phyloP scores from a whole-genome alignment of 2,888 invertebrate genomes.

The Ennomos quercinarius region DNA sequence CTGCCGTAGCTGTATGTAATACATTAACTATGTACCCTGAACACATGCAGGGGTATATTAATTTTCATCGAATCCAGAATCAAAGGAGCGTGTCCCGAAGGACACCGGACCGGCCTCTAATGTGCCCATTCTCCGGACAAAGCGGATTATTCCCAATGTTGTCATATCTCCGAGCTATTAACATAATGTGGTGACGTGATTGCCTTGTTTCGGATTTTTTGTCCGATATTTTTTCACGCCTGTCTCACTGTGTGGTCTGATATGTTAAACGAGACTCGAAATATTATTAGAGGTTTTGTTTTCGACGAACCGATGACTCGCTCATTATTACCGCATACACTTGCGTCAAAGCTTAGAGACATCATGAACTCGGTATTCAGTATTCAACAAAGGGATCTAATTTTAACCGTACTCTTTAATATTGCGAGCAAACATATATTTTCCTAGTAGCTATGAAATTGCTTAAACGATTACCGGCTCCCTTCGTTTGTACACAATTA shows the following conservation, averaged over 20 bases:
- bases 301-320: constrained; percentile 28
- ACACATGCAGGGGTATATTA: constrained; percentile 60
- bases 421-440: constrained; percentile 42
- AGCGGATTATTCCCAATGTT: constrained; percentile 80
- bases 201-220: constrained; percentile 65
- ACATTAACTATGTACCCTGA: constrained; percentile 67
- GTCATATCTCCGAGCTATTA: constrained; percentile 79
- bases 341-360: constrained; percentile 19
- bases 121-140: constrained; percentile 75
- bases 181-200: constrained; percentile 78
- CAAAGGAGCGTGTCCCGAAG: constrained; percentile 75
- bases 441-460: constrained; percentile 66
- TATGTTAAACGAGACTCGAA: constrained; percentile 36
- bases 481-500: constrained; percentile 75
- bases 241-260: constrained; percentile 70
- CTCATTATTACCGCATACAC: constrained; percentile 10
- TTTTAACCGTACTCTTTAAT: constrained; percentile 29
- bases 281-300: constrained; percentile 23
- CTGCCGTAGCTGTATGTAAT: constrained; percentile 36
- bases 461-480: constrained; percentile 63
- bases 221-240: constrained; percentile 58
- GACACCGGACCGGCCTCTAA: constrained; percentile 64
- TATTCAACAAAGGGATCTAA: constrained; percentile 26
- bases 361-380: constrained; percentile 2
- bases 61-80: constrained; percentile 79